Percentiles rank a stretch among this genome's conserved stretches.
Evolutionary conservation across 1,140 invertebrate genomes (phyloP).

Genomic region (Drosophila saltans): DNA sequence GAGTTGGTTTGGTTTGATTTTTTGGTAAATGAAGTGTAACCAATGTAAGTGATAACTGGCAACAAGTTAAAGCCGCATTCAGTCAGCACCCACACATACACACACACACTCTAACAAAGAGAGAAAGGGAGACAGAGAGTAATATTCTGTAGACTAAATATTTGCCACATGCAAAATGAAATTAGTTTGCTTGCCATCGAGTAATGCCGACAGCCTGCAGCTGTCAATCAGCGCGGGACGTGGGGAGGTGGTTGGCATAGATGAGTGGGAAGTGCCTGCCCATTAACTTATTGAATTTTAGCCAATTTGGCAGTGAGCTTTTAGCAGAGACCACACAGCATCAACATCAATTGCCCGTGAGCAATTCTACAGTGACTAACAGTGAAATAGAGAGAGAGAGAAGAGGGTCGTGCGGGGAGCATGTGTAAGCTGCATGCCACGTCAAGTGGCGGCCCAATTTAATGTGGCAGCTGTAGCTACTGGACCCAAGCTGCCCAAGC

Average conservation of each 20-base stretch:
- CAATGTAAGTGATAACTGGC: conserved; percentile 7
- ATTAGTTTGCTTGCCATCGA: conserved; percentile 46
- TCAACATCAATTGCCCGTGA: conserved; percentile 58
- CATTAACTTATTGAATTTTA: conserved; percentile 81
- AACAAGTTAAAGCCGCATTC: conserved; percentile 44
- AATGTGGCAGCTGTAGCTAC: conserved; percentile 51
- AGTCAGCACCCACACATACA: not conserved
- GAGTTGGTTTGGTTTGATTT: conserved; percentile 41
- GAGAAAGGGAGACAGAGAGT: no score
- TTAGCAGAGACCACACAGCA: conserved; percentile 54
- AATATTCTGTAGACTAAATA: conserved; percentile 38
- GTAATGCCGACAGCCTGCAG: conserved; percentile 45
- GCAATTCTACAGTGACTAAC: conserved; percentile 33
- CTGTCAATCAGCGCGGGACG: conserved; percentile 46
- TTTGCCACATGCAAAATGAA: conserved; percentile 62
- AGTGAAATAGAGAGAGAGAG: no score
- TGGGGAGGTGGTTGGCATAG: not conserved
- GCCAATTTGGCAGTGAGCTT: conserved; percentile 66
- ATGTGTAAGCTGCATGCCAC: conserved; percentile 35
- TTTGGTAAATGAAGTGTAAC: conserved; percentile 67
- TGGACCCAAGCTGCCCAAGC: conserved; percentile 11
- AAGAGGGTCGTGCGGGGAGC: conserved; percentile 1
- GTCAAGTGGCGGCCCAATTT: conserved; percentile 69
- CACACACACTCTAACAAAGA: conserved; percentile 27
- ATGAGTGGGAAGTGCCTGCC: conserved; percentile 17